Evolutionary conservation across 2,113 vertebrate species (phyloP).

Genomic region (Passer domesticus): DNA sequence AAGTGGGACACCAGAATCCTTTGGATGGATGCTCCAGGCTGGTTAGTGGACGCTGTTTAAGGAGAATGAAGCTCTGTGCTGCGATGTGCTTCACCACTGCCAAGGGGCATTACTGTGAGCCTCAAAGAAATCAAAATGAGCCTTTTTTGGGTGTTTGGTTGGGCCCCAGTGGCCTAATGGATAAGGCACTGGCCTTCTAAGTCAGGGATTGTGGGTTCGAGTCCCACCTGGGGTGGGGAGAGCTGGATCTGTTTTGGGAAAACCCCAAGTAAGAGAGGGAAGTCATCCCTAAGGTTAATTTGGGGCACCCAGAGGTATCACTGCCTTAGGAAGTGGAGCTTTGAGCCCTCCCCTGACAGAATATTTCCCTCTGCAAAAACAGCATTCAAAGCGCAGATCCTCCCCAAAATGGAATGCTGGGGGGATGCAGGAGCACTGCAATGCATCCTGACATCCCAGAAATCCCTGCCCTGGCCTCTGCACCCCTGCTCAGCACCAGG

Average conservation of each 20-base stretch:
- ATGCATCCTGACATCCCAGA: fast-evolving
- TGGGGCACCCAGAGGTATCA: fast-evolving
- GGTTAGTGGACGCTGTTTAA: fast-evolving
- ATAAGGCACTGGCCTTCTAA: constrained; percentile 52
- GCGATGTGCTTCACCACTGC: fast-evolving
- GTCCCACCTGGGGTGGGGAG: constrained; percentile 1
- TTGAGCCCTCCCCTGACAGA: not conserved
- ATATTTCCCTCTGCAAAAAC: not conserved
- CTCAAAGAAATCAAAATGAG: not conserved
- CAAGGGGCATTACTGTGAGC: fast-evolving
- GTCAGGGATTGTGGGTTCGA: constrained; percentile 34
- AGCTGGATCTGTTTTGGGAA: not conserved
- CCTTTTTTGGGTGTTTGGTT: fast-evolving
- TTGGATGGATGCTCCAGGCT: not conserved
- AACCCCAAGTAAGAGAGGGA: fast-evolving
- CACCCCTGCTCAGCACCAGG: not conserved
- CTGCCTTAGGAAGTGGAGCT: not conserved
- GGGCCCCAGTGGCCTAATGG: constrained; percentile 36
- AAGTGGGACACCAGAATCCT: too few species aligned
- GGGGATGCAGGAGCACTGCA: not conserved
- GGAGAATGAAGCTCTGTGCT: fast-evolving
- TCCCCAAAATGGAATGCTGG: too few species aligned
- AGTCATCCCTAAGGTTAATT: fast-evolving
- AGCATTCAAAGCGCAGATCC: not conserved
- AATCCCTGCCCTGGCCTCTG: too few species aligned